phyloP scores from a whole-genome alignment of 2,113 vertebrate genomes.

The Paramisgurnus dabryanus region DNA sequence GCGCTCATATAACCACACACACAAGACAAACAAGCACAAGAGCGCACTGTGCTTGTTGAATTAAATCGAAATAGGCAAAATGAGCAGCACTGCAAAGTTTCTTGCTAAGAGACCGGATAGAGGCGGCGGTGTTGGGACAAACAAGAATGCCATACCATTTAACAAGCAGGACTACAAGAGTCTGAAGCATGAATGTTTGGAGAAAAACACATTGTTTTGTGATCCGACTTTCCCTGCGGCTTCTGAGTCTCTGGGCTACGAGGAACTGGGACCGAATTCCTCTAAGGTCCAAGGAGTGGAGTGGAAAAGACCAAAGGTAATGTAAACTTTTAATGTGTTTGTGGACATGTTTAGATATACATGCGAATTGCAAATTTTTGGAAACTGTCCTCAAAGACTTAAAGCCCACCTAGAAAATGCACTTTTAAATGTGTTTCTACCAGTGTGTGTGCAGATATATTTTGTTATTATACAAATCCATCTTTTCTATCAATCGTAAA shows the following conservation, averaged over 20 bases:
- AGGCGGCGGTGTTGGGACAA: constrained; percentile 58
- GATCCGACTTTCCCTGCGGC: constrained; percentile 81
- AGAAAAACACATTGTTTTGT: constrained; percentile 72
- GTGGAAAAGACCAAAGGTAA: constrained; percentile 83
- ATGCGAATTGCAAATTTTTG: not conserved
- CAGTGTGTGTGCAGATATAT: too few species aligned
- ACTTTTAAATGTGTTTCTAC: too few species aligned
- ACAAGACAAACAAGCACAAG: too few species aligned
- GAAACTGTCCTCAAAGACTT: too few species aligned
- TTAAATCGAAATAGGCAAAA: constrained; percentile 44
- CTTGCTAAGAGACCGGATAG: constrained; percentile 59
- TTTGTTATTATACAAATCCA: too few species aligned
- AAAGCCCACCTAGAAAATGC: not conserved
- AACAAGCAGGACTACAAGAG: constrained; percentile 78
- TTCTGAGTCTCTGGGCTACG: constrained; percentile 75
- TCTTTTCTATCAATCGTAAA: too few species aligned
- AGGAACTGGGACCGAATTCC: constrained; percentile 77
- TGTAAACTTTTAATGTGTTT: not conserved
- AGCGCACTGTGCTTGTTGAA: too few species aligned
- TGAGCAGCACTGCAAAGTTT: constrained; percentile 58
- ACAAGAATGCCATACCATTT: constrained; percentile 68
- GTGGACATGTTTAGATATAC: not conserved
- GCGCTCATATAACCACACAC: too few species aligned
- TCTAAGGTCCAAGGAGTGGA: constrained; percentile 74
- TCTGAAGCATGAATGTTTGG: constrained; percentile 71